These are phyloP conservation scores for Dascyllus trimaculatus DNA, from an alignment of 2,113 vertebrate species.

Conservation along the genomic window DNA sequence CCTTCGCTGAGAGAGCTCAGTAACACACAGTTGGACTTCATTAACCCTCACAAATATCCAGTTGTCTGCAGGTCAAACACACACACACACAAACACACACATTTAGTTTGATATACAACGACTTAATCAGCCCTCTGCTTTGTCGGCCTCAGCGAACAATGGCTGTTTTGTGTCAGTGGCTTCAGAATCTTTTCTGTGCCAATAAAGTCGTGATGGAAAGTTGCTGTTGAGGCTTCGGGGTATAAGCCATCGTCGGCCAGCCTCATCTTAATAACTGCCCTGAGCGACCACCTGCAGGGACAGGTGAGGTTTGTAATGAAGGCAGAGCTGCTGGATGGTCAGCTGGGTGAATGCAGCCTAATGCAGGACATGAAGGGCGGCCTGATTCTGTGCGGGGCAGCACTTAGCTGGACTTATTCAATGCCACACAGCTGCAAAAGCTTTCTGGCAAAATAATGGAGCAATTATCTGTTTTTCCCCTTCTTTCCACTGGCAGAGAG, in stretches of 20 bases:
- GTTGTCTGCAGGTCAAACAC: constrained; percentile 52
- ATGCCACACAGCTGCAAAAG: constrained; percentile 75
- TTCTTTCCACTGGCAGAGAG: constrained; percentile 59
- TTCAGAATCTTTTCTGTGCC: constrained; percentile 9
- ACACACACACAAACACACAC: constrained; percentile 27
- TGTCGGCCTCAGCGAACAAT: constrained; percentile 58
- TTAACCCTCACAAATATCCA: constrained; percentile 49
- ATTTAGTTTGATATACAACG: constrained; percentile 33
- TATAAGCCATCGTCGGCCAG: neutral
- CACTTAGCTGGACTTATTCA: constrained; percentile 32
- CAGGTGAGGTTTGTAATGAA: constrained; percentile 52
- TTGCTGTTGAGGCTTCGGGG: constrained; percentile 28
- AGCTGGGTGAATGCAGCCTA: neutral
- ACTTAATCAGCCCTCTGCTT: constrained; percentile 42
- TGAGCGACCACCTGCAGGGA: constrained; percentile 48
- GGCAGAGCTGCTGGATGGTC: neutral
- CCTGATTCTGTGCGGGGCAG: constrained; percentile 3
- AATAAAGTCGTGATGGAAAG: constrained; percentile 50
- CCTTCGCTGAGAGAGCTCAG: constrained; percentile 55
- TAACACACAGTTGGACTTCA: constrained; percentile 64
- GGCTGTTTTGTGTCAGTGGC: constrained; percentile 50
- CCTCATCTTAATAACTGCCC: constrained; percentile 25
- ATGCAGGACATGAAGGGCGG: constrained; percentile 21
- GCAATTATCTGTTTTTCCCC: constrained; percentile 58
- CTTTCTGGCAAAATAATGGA: constrained; percentile 59